Evolutionary conservation across 2,797 vertebrate genomes (phyloP), one percentile per base, ranked within the genome.

Genomic region (Myripristis murdjan): DNA sequence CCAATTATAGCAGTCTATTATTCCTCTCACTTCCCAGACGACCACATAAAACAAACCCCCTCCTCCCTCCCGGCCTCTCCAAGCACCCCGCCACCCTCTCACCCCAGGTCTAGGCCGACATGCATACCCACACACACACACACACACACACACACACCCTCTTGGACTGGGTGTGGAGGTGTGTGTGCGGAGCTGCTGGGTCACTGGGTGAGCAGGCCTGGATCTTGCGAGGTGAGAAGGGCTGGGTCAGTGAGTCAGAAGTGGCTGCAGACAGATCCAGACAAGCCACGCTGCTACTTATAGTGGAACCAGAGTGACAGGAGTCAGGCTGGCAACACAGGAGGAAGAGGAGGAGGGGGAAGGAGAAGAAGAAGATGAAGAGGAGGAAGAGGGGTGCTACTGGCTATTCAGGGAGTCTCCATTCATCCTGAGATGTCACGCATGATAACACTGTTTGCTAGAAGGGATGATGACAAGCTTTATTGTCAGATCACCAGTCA

Each of bases 1-100:
- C 83, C 87, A 92, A 92, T 92, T 92, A 93, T 88, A 90, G 81
- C 77, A 87, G 82, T 82, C 86, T 81, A 83, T 89, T 90, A 84
- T 87, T 85, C 83, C 85, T 88, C 86, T 89, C 83, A 91, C 89
- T 92, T 92, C 89, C 84, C 83, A 85, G 84, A 82, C 79, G 70
- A 77, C 70, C 85, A 88, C 75, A 88, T 81, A 88, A 91, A 91
- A 72, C 69, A 71, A 70, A 66, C 68, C 57, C 52, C 53, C 47
- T 51, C 61, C 60, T 33, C 31, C 18, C 64, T 60, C 68, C 52
- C 64, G 62, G 70, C 31, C 65, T 22, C 58, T n/a, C 15, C 55
- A 70, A 1, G 4, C 28, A 20, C 20, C 20, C 20, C 20, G 20
- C 20, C 20, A 20, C 28, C 28, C 28, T 28, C 28, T 48, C 58